Conservation (phyloP, 2,113 vertebrate genomes). For the Diadophis punctatus region DNA sequence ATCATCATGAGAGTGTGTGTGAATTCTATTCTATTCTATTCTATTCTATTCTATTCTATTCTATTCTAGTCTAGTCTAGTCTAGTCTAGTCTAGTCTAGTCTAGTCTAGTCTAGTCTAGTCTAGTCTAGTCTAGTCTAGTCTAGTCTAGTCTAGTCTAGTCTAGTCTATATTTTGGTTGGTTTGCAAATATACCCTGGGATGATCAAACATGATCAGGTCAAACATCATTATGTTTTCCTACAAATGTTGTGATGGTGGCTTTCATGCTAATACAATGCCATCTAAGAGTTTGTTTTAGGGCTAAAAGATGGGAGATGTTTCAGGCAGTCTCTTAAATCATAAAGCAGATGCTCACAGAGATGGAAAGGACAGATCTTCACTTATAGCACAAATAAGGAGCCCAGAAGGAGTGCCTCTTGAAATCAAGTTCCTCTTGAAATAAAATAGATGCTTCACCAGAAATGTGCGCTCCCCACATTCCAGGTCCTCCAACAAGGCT, state of each 20-base stretch:
- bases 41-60: too few species aligned
- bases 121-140: too few species aligned
- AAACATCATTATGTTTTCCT: neutral
- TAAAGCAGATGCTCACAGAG: neutral
- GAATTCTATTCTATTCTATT: too few species aligned
- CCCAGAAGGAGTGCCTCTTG: neutral
- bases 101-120: too few species aligned
- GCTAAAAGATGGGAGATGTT: neutral
- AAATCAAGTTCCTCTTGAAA: neutral
- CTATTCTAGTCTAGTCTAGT: too few species aligned
- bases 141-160: too few species aligned
- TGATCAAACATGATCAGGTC: neutral
- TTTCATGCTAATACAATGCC: neutral
- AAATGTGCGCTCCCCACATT: neutral
- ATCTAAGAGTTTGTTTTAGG: neutral
- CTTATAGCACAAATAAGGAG: neutral
- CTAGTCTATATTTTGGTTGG: neutral
- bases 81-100: too few species aligned
- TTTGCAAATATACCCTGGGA: neutral
- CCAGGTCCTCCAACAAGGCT: neutral
- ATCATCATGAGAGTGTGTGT: neutral
- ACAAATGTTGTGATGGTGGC: neutral
- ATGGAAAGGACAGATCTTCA: neutral
- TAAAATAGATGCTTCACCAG: neutral
- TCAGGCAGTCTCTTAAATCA: neutral